A percentile compares a stretch with the other conserved stretches of the same genome.
Conservation (phyloP, 2,113 vertebrate species). For the Cryptoleucopteryx plumbea region DNA sequence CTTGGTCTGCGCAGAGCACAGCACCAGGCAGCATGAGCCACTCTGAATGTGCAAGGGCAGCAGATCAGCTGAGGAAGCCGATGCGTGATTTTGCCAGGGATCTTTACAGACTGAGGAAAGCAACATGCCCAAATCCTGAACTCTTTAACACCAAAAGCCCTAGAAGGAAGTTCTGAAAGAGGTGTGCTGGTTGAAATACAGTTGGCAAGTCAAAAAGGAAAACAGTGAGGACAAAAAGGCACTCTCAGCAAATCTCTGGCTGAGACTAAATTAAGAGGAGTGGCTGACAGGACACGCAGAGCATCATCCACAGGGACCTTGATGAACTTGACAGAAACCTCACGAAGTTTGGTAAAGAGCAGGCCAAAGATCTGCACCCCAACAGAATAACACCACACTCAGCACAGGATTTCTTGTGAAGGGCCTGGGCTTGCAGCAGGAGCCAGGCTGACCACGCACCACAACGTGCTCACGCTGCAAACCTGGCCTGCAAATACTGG, state of each 20-base stretch:
- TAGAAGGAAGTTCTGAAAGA: background rate
- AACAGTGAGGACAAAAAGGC: background rate
- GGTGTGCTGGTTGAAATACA: background rate
- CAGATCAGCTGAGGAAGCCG: background rate
- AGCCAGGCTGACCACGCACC: background rate
- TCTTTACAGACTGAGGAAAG: background rate
- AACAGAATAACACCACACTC: background rate
- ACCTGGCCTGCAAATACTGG: background rate
- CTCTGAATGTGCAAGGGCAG: background rate
- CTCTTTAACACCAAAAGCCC: background rate
- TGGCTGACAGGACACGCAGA: background rate
- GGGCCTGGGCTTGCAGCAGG: background rate
- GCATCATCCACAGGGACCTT: background rate
- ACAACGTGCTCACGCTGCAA: accelerated
- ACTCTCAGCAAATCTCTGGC: background rate
- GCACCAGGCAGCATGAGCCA: accelerated
- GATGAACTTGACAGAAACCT: background rate
- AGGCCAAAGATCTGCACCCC: background rate
- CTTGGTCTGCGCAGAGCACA: too few relatives aligned
- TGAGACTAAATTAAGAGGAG: background rate
- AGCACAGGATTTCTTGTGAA: background rate
- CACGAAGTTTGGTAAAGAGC: background rate
- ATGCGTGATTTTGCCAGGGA: background rate
- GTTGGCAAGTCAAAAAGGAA: background rate
- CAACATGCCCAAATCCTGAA: background rate